Evolutionary conservation across 2,113 vertebrate genomes (phyloP), one percentile per base, ranked within the genome.

Genomic region (Burhinus bistriatus): DNA sequence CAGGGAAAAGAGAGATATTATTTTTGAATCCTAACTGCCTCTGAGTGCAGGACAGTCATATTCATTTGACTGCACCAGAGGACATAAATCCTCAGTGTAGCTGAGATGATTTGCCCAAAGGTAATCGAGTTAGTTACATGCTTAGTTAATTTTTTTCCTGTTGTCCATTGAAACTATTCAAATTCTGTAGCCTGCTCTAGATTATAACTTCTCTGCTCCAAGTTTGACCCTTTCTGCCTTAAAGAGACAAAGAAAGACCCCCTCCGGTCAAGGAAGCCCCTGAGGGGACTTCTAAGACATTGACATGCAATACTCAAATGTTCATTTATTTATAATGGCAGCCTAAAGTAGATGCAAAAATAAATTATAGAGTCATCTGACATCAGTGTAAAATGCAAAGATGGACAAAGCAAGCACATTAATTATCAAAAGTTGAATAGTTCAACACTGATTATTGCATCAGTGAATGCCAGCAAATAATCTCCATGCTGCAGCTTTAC

Each of bases 381-480:
- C 66, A 27, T 62, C 20, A 77, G 45, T 83, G 91, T 44, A 80
- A 94, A 89, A 87, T 73, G 71, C 45, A 91, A 89, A 96, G 38
- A 83, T 47, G 64, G 62, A 85, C 72, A 95, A 81, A 95, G 44
- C n/a, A 87, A 95, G 61, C 8, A 44, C 47, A 47, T 59, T 44
- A 87, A 87, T 88, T 75, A 83, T n/a, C 71, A 44, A n/a, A 94
- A 95, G 91, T 47, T 93, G 62, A 80, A 76, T 51, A 92, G 78
- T 83, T 94, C 78, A 91, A 17, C 32, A 30, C 26, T 17, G 72
- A 58, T 62, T 57, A 87, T 11, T 87, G 44, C 55, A 80, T 45
- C 61, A 61, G 47, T 51, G 66, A 80, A 70, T 45, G 25, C 40
- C 52, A 92, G 68, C 19, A 83, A 38, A 55, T 27, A 69, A 69